A percentile compares a stretch with the other conserved stretches of the same genome.
Conservation (phyloP, 2,888 invertebrate genomes). For the Seira ritae region DNA sequence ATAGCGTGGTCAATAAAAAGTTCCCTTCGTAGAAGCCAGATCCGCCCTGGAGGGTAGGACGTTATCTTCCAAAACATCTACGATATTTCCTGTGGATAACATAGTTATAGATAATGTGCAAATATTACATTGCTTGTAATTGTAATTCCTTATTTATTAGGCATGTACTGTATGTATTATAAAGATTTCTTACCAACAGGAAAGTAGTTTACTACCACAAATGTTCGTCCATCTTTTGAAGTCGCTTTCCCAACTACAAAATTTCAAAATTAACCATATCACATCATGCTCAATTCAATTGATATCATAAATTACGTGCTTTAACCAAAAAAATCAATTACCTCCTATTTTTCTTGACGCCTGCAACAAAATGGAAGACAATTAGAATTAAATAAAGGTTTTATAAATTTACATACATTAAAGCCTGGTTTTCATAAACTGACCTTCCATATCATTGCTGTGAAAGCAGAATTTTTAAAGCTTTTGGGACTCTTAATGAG, state of each 20-base stretch:
- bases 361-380: too few species aligned
- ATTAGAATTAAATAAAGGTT: too few species aligned
- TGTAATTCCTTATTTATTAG: neutral
- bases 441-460: constrained; percentile 59
- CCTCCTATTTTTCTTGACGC: constrained; percentile 48
- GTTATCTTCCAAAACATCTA: constrained; percentile 53
- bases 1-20: neutral
- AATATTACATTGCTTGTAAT: neutral
- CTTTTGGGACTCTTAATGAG: constrained; percentile 17
- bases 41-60: constrained; percentile 47
- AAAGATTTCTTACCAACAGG: neutral
- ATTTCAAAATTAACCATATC: too few species aligned
- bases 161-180: neutral
- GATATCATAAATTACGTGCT: too few species aligned
- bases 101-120: too few species aligned
- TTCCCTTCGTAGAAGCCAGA: neutral
- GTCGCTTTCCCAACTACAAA: constrained; percentile 58
- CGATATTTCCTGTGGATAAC: constrained; percentile 61
- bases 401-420: too few species aligned
- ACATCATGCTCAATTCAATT: too few species aligned
- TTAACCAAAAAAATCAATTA: too few species aligned
- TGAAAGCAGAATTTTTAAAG: constrained; percentile 52
- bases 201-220: constrained; percentile 42
- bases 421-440: too few species aligned
- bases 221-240: constrained; percentile 51